Base-by-base conservation (phyloP, 2,797 vertebrate species). In the Semotilus atromaculatus region DNA sequence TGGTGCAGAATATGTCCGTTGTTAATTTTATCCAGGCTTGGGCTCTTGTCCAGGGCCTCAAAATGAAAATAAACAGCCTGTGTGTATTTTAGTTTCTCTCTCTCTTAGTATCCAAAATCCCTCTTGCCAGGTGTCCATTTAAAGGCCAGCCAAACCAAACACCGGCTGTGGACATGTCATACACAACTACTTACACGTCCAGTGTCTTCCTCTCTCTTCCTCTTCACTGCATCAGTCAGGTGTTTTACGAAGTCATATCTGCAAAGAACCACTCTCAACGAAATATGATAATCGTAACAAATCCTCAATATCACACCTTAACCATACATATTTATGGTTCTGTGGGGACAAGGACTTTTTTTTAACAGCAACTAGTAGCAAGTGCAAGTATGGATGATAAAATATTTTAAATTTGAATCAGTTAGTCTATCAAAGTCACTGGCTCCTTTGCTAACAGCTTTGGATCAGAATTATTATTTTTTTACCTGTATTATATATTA, bases 111-210 rank as follows among this genome's bases (percentile, higher is more conserved):
- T 97, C 96, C 97, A 95, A 91, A 95, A 91, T 93, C 94, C 92
- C 91, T 80, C 91, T 95, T 96, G 96, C 97, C 97, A 98, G 97
- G 94, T 93, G 95, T 93, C 94, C 92, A 93, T 96, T 94, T 96
- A 97, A 97, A 96, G 95, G 91, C 94, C 89, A 93, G 97, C 97
- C 98, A 99, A 99, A 96, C 96, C 96, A 97, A 98, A 98, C 96
- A 97, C 94, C 92, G 96, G 96, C 96, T 94, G 92, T 95, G 94
- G 96, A 96, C 96, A 96, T 93, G 94, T 66, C 31, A 64, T 74
- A 34, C 71, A 48, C 93, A 92, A 93, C 90, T 68, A 38, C 67
- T 72, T 70, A 13, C 38, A 36, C n/a, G 0, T 51, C 23, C 36
- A 31, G 7, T 58, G 4, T 68, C 38, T 29, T 43, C 14, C 48